Evolutionary conservation across 2,797 vertebrate species (phyloP).

Genomic region (Neopelma chrysocephalum): DNA sequence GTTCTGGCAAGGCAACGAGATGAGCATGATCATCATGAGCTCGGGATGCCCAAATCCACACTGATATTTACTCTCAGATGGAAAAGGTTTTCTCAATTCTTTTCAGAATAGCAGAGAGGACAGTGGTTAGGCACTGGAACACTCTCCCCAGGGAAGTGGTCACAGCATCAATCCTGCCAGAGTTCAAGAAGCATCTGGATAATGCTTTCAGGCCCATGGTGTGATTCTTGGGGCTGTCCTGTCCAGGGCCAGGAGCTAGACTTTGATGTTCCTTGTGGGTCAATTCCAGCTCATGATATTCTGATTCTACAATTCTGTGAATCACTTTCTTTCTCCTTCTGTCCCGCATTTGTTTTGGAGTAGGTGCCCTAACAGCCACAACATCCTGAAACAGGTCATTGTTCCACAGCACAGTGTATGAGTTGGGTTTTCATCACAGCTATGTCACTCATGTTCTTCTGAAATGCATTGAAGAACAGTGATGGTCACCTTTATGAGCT

Average conservation of each 20-base stretch:
- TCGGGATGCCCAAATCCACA: neutral
- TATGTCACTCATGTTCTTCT: neutral
- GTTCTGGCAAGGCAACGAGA: neutral
- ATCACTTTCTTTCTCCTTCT: neutral
- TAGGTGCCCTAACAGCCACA: neutral
- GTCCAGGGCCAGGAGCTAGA: neutral
- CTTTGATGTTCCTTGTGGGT: neutral
- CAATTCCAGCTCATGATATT: neutral
- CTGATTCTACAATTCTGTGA: neutral
- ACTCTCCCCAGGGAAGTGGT: neutral
- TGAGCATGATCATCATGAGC: neutral
- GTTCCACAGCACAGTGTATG: rapidly evolving
- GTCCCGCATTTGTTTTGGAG: rapidly evolving
- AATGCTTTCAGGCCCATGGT: too few species aligned
- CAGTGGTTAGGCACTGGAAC: neutral
- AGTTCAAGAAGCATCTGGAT: neutral
- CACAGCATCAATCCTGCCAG: neutral
- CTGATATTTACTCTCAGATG: neutral
- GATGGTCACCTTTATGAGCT: neutral
- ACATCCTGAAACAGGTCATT: neutral
- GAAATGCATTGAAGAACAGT: neutral
- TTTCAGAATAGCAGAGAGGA: neutral
- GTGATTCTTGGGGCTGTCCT: neutral
- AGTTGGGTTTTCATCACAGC: neutral
- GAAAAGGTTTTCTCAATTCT: neutral